Conservation (phyloP, 2,888 invertebrate genomes). For the Gordius sp. region DNA sequence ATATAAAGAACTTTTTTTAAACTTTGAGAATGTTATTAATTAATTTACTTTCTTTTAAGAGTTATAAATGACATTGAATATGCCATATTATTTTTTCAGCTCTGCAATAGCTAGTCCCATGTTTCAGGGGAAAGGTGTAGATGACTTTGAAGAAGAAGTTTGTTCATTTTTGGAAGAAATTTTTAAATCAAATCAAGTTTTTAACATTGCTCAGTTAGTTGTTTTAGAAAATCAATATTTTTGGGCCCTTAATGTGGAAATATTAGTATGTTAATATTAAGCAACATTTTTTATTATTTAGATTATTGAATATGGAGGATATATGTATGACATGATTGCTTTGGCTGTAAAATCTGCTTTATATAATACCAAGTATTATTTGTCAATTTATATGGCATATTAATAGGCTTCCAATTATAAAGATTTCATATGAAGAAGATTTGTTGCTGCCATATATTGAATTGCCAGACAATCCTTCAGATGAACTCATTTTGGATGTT, state of each 20-base stretch:
- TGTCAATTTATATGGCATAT: not conserved
- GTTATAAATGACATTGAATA: too few species aligned
- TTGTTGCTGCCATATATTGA: not conserved
- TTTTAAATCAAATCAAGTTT: not conserved
- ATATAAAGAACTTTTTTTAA: too few species aligned
- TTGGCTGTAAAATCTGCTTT: conserved; percentile 3
- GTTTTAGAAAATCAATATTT: not conserved
- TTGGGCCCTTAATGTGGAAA: not conserved
- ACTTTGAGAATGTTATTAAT: too few species aligned
- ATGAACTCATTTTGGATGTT: not conserved
- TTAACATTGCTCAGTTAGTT: not conserved
- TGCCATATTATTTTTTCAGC: too few species aligned
- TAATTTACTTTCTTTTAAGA: too few species aligned
- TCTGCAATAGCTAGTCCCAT: not conserved
- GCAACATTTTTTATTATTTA: not conserved
- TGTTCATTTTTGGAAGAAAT: not conserved
- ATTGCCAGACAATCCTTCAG: not conserved
- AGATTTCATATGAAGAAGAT: not conserved
- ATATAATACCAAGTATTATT: not conserved
- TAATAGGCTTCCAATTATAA: not conserved
- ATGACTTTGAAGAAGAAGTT: conserved; percentile 1
- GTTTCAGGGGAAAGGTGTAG: not conserved
- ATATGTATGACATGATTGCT: not conserved
- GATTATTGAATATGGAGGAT: conserved; percentile 11
- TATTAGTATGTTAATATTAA: not conserved